Evolutionary conservation across 2,113 vertebrate species (phyloP), one percentile per base, ranked within the genome.

Genomic region (Phaetusa simplex): DNA sequence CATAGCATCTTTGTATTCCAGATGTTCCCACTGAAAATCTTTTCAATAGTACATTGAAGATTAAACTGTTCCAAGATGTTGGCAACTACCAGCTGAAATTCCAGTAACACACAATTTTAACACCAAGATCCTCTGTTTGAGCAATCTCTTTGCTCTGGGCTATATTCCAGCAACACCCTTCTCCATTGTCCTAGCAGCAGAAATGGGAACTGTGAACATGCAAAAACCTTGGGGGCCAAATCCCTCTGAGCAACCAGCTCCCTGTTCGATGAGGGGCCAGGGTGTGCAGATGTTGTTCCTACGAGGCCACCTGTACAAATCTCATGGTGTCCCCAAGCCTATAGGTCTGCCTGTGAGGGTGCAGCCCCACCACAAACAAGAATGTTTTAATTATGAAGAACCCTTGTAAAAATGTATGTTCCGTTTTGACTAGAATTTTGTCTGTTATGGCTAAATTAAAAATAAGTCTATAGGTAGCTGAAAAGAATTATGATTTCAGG

Each of bases 131-230:
- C 59, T 95, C 76, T 95, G 85, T 90, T 96, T 94, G 86, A 95
- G 80, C 88, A 93, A 88, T 90, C 21, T 86, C 47, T 93, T 83
- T 95, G 82, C 62, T 93, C 74, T 80, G 84, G 89, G 89, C 91
- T 85, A 19, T 49, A 65, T 85, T 94, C 93, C 95, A 95, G 93
- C 71, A 95, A 93, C 94, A 95, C 74, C 88, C 90, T 95, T 94
- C 80, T 84, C 94, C 65, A 93, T 92, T 97, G 90, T 97, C 77
- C 72, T 71, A 91, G 64, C 23, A 93, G 76, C 45, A 95, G 80
- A 94, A 95, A 94, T 70, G 92, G 47, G 72, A 86, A 69, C 66
- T 76, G 74, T 59, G 84, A 93, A 83, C 59, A 90, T 32, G 27
- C 11, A 45, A 67, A 86, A 80, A 4, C 90, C 69, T 10, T 36